Percentiles rank a stretch among this genome's conserved stretches.
These are phyloP conservation scores for Lottia gigantea DNA, from an alignment of 2,888 invertebrate genomes.

Conservation along the genomic window DNA sequence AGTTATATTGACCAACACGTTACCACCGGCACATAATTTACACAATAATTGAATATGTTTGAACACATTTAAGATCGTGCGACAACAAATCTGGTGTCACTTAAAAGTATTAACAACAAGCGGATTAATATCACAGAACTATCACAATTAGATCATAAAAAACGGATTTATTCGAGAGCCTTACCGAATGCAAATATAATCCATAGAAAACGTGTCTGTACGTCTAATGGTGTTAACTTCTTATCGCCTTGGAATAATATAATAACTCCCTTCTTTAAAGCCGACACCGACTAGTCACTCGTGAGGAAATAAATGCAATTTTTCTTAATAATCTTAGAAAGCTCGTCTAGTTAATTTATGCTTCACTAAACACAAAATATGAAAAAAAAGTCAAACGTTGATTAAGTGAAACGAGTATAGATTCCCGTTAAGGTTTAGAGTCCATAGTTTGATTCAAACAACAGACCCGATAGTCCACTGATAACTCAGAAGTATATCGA, in stretches of 20 bases:
- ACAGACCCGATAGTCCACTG: neutral
- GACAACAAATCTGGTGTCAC: neutral
- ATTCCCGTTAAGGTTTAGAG: neutral
- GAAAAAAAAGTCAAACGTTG: slow-evolving; percentile 5
- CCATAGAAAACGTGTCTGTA: no score
- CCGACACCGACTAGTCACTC: no score
- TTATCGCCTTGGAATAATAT: neutral
- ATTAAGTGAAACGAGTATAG: neutral
- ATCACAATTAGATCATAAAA: no score
- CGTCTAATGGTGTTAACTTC: neutral
- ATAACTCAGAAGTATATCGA: neutral
- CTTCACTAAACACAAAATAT: neutral
- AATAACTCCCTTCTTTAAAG: no score
- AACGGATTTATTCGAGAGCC: no score
- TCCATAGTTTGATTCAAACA: slow-evolving; percentile 8
- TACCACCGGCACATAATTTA: neutral
- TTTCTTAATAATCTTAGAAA: no score
- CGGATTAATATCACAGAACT: no score
- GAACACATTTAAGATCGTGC: slow-evolving; percentile 1
- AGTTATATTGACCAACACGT: no score
- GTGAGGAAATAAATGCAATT: no score
- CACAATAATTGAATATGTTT: slow-evolving; percentile 4
- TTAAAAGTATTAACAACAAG: no score
- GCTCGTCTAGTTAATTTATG: neutral
- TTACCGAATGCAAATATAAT: no score